Conservation (phyloP, 2,113 vertebrate genomes). For the Chaetodon trifascialis region DNA sequence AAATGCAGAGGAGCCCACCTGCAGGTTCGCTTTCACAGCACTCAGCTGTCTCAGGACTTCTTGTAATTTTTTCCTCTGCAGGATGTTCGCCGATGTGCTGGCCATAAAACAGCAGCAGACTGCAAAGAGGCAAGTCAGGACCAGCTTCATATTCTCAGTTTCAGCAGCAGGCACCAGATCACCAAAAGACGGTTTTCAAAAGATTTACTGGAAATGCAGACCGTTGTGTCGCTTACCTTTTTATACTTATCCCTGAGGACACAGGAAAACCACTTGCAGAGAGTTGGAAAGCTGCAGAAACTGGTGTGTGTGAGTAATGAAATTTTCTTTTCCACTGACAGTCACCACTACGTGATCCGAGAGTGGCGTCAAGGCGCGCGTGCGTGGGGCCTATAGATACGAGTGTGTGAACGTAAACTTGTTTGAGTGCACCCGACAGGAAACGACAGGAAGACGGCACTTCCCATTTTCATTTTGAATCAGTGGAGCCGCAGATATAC, state of each 20-base stretch:
- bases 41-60: conserved; percentile 45
- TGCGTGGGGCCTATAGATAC: conserved; percentile 88
- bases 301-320: conserved; percentile 91
- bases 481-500: conserved; percentile 68
- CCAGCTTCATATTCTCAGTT: conserved; percentile 73
- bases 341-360: conserved; percentile 82
- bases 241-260: conserved; percentile 94
- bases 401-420: conserved; percentile 85
- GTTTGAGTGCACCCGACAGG: conserved; percentile 90
- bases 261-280: conserved; percentile 90
- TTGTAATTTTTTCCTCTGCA: neutral
- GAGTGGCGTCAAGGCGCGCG: conserved; percentile 73
- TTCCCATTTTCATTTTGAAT: conserved; percentile 94
- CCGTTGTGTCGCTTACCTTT: conserved; percentile 86
- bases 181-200: conserved; percentile 71
- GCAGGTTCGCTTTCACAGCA: fast-evolving
- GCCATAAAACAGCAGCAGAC: conserved; percentile 49
- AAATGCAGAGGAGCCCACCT: conserved; percentile 55
- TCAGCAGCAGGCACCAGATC: conserved; percentile 41
- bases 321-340: conserved; percentile 98
- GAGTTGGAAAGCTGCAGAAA: conserved; percentile 93
- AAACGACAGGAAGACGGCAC: conserved; percentile 92
- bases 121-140: conserved; percentile 69
- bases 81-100: fast-evolving
- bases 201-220: conserved; percentile 81